Evolutionary conservation across 1,140 invertebrate species (phyloP).

Genomic region (Telenomus remus): DNA sequence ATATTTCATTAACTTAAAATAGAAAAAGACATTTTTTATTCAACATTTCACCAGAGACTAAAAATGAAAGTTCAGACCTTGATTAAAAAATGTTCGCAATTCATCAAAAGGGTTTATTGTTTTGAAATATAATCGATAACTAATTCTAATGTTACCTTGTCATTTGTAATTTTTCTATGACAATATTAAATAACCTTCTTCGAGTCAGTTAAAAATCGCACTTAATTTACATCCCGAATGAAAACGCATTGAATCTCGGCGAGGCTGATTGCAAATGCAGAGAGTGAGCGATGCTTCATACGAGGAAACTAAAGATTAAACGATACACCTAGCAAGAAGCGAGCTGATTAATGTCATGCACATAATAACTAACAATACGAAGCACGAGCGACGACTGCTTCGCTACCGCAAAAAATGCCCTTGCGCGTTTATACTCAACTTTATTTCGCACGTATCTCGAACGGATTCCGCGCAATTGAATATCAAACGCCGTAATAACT

Average conservation of each 20-base stretch:
- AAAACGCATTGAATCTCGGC: conserved; percentile 46
- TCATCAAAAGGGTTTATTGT: too few relatives aligned
- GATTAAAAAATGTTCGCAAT: too few relatives aligned
- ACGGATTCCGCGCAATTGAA: conserved; percentile 24
- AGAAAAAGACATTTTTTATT: too few relatives aligned
- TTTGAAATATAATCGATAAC: too few relatives aligned
- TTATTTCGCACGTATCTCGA: conserved; percentile 29
- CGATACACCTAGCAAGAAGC: conserved; percentile 46
- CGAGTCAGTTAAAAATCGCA: conserved; percentile 55
- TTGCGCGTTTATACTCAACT: conserved; percentile 11
- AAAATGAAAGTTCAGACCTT: too few relatives aligned
- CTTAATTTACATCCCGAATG: conserved; percentile 56
- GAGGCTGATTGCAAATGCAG: conserved; percentile 52
- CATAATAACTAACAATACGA: conserved; percentile 46
- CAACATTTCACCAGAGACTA: too few relatives aligned
- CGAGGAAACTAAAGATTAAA: conserved; percentile 55
- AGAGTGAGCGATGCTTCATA: conserved; percentile 51
- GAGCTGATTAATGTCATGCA: conserved; percentile 56
- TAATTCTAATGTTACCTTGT: too few relatives aligned
- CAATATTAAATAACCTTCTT: conserved; percentile 43
- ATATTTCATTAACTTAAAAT: too few relatives aligned
- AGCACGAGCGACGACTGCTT: conserved; percentile 43
- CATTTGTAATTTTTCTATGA: too few relatives aligned
- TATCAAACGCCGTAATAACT: conserved; percentile 25
- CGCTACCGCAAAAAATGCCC: not conserved